A percentile compares a stretch with the other conserved stretches of the same genome.
Conservation (phyloP, 2,797 vertebrate species). For the Moxostoma hubbsi region DNA sequence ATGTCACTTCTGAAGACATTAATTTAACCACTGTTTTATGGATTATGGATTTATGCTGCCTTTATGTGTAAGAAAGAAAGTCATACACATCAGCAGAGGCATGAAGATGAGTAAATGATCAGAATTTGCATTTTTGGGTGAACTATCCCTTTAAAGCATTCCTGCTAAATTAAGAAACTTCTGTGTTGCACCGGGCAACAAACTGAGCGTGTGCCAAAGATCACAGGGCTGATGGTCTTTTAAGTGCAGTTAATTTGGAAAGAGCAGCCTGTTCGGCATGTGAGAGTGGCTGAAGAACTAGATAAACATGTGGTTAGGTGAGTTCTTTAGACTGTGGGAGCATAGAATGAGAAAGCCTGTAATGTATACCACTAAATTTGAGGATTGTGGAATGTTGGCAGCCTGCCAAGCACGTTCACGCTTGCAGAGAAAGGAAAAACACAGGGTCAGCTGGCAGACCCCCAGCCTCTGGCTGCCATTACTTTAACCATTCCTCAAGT, state of each 20-base stretch:
- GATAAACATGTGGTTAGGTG: conserved; percentile 50
- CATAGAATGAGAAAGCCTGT: conserved; percentile 29
- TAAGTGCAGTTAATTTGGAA: conserved; percentile 22
- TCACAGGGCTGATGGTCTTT: conserved; percentile 38
- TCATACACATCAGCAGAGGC: too few species aligned
- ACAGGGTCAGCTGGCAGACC: conserved; percentile 22
- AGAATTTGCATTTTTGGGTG: too few species aligned
- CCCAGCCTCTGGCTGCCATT: neutral
- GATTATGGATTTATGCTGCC: too few species aligned
- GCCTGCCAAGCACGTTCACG: conserved; percentile 44
- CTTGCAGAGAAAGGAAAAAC: conserved; percentile 37
- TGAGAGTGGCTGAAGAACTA: conserved; percentile 43
- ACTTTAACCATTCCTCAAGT: conserved; percentile 5
- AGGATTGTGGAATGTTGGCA: conserved; percentile 52
- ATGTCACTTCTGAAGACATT: too few species aligned
- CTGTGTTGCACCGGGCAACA: conserved; percentile 12
- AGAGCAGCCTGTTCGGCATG: conserved; percentile 12
- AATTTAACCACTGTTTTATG: too few species aligned
- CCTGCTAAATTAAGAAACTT: conserved; percentile 31
- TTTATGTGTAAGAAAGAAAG: too few species aligned
- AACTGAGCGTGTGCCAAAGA: conserved; percentile 14
- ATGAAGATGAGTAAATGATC: too few species aligned
- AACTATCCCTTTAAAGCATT: neutral
- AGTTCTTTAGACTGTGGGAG: conserved; percentile 36
- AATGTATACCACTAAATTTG: conserved; percentile 51